These are phyloP conservation scores for Nettapus auritus DNA, from an alignment of 2,113 vertebrate species.

Conservation along the genomic window DNA sequence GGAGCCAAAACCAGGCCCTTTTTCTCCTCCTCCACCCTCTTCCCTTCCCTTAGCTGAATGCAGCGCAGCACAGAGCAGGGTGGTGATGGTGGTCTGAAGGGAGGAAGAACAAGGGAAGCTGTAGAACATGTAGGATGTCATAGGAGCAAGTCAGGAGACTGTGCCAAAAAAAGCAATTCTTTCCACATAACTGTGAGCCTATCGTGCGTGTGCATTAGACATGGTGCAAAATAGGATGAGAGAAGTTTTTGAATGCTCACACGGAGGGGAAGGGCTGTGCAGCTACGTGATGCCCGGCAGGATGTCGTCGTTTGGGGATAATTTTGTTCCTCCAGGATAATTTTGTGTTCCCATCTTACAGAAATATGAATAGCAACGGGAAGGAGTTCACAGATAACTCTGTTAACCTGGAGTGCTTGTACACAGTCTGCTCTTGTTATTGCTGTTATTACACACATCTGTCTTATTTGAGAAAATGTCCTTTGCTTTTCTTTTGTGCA, in stretches of 20 bases:
- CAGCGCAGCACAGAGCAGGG: background rate
- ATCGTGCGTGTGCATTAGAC: background rate
- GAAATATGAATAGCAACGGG: background rate
- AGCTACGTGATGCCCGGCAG: accelerated
- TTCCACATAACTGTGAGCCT: background rate
- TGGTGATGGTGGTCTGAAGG: background rate
- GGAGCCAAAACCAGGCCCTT: background rate
- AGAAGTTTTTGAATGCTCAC: background rate
- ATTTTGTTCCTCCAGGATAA: background rate
- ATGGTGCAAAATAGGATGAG: background rate
- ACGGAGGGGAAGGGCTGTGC: background rate
- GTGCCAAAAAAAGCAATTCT: background rate
- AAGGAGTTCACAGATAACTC: background rate
- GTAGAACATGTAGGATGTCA: background rate
- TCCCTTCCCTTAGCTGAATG: background rate
- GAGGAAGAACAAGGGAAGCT: background rate
- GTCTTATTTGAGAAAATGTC: background rate
- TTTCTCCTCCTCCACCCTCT: background rate
- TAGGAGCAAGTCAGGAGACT: background rate
- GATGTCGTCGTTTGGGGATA: background rate
- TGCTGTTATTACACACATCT: background rate
- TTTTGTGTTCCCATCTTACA: background rate
- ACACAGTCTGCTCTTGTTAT: background rate
- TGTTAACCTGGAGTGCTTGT: background rate
- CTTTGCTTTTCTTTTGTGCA: background rate